Percentiles rank a stretch among this genome's conserved stretches.
These are phyloP conservation scores for Bambusicola thoracicus DNA, from an alignment of 2,113 vertebrate genomes.

Conservation along the genomic window DNA sequence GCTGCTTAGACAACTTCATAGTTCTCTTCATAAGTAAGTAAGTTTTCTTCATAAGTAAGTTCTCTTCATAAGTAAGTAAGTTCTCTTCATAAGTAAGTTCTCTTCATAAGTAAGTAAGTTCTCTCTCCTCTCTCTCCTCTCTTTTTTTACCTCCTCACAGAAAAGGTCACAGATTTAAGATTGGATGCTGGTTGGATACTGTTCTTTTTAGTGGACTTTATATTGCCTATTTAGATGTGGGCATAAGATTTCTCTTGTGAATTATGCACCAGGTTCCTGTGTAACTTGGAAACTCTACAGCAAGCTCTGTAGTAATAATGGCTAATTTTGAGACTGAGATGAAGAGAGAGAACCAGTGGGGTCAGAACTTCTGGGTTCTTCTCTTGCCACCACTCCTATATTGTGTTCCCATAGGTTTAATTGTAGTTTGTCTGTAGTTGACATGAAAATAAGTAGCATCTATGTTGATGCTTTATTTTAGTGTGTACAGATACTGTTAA, in stretches of 20 bases:
- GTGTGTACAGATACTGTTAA: background rate
- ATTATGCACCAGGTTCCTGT: background rate
- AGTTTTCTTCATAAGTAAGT: too few species aligned
- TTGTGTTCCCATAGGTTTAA: background rate
- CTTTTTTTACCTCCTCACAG: background rate
- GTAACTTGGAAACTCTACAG: background rate
- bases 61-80: too few species aligned
- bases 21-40: background rate
- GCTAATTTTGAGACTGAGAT: background rate
- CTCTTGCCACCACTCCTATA: background rate
- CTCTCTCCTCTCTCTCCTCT: too few species aligned
- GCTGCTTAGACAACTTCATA: background rate
- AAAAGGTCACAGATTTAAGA: background rate
- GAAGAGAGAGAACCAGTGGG: background rate
- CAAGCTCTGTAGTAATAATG: background rate
- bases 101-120: too few species aligned
- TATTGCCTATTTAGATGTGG: rapidly evolving
- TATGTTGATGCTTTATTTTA: background rate
- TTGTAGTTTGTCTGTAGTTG: rapidly evolving
- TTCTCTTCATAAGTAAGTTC: background rate
- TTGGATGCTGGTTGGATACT: background rate
- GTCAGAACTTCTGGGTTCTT: background rate
- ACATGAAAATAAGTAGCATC: rapidly evolving
- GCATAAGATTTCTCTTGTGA: background rate
- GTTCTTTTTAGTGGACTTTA: background rate